These are phyloP conservation scores for Cygnus buccinator DNA, from an alignment of 2,113 vertebrate species.

Conservation along the genomic window DNA sequence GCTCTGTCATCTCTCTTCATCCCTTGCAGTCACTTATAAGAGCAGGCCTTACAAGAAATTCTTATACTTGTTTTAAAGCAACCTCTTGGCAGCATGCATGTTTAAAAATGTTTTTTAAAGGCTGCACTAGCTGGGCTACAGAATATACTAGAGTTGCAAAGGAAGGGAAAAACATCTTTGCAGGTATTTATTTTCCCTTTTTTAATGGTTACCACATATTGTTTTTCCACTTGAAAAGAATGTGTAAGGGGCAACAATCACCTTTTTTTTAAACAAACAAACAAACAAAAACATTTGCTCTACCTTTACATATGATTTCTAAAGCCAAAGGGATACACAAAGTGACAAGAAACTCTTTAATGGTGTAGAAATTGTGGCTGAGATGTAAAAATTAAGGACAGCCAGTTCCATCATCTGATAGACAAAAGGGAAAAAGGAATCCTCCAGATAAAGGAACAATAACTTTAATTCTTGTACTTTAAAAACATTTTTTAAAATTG, in stretches of 20 bases:
- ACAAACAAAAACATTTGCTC: neutral
- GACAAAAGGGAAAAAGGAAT: neutral
- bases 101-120: neutral
- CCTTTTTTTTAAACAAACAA: neutral
- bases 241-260: neutral
- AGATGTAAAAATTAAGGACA: neutral
- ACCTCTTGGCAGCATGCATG: neutral
- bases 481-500: neutral
- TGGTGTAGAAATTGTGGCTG: neutral
- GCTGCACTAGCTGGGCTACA: slow-evolving; percentile 18
- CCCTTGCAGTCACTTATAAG: neutral
- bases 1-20: neutral
- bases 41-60: neutral
- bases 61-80: neutral
- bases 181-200: slow-evolving; percentile 10
- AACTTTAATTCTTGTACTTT: neutral
- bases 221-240: neutral
- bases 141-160: neutral
- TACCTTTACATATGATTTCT: neutral
- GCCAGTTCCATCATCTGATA: neutral
- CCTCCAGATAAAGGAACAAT: neutral
- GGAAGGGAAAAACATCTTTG: neutral
- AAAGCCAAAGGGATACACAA: neutral
- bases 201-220: neutral
- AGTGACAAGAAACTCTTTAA: neutral